Evolutionary conservation across 1,140 invertebrate genomes (phyloP), one percentile per base, ranked within the genome.

Genomic region (Neodiprion fabricii): DNA sequence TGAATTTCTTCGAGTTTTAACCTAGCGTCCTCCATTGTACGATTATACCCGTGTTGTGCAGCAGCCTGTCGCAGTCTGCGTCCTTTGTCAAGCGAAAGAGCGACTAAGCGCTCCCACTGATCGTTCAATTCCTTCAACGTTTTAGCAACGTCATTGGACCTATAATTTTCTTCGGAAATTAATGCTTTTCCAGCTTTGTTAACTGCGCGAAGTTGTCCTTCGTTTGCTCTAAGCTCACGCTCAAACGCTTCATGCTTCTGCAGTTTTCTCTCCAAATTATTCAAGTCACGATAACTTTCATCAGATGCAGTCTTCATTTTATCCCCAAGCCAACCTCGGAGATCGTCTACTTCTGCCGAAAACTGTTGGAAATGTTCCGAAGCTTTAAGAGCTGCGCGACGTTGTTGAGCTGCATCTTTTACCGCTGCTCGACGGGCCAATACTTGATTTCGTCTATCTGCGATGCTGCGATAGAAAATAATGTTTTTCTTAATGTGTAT

Each of bases 181-280:
- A 96, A 80, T 14, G 90, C 91, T 83, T 94, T 90, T 7, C 93
- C 95, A 70, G 92, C 91, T 81, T 95, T 96, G 77, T 96, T 97
- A 7, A 98, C 94, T 67, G 92, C 92, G 61, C 95, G 87, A 11
- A 98, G 87, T 83, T 96, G 95, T 14, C 95, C 96, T 86, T 97
- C 96, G 84, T 98, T 98, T 0, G 96, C 95, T 61, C 95, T 91
- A 8, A 99, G 86, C 85, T 99, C 98, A 21, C 97, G 90, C 83
- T 99, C 97, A 85, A 99, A 99, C 0, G 98, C 98, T 86, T 99
- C 97, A 83, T 99, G 98, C 83, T 99, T 99, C 85, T 99, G 96
- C 3, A 99, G 88, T 85, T 99, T 99, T 3, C 96, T 91, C 75
- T 97, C 96, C 61, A 99, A 88, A 84, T 99, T 98, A 61, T 92